A percentile compares a stretch with the other conserved stretches of the same genome.
Conservation (phyloP, 2,797 vertebrate species). For the Alca torda region DNA sequence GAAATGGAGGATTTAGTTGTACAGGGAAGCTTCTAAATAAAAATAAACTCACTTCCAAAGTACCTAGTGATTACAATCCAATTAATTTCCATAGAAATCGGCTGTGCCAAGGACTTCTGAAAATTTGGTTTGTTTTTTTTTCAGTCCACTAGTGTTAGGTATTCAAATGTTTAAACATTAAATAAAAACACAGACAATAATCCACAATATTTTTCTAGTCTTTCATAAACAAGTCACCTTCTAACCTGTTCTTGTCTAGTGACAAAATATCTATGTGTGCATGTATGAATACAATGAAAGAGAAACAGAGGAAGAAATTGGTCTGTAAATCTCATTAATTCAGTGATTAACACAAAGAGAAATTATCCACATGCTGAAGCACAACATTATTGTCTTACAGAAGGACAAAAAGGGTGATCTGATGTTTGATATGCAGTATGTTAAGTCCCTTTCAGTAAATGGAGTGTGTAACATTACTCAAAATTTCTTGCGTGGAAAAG, state of each 20-base stretch:
- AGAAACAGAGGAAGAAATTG: not conserved
- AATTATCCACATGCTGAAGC: conserved; percentile 23
- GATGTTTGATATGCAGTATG: not conserved
- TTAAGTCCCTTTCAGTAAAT: not conserved
- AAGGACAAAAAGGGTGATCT: not conserved
- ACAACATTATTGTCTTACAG: conserved; percentile 1
- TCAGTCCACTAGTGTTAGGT: rapidly evolving
- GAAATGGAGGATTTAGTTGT: not conserved
- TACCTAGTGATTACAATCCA: not conserved
- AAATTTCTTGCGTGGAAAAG: not conserved
- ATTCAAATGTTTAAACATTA: not conserved
- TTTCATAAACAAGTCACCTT: not conserved
- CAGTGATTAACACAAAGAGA: not conserved
- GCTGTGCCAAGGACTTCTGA: not conserved
- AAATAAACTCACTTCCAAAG: not conserved
- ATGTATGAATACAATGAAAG: not conserved
- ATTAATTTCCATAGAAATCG: not conserved
- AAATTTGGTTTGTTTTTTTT: not conserved
- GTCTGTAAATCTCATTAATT: conserved; percentile 30
- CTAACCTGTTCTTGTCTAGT: not conserved
- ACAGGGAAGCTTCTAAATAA: not conserved
- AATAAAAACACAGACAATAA: not conserved
- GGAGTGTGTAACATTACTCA: not conserved
- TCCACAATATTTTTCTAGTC: not conserved
- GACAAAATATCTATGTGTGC: not conserved